Conservation (phyloP, 2,113 vertebrate genomes). For the Euleptes europaea region DNA sequence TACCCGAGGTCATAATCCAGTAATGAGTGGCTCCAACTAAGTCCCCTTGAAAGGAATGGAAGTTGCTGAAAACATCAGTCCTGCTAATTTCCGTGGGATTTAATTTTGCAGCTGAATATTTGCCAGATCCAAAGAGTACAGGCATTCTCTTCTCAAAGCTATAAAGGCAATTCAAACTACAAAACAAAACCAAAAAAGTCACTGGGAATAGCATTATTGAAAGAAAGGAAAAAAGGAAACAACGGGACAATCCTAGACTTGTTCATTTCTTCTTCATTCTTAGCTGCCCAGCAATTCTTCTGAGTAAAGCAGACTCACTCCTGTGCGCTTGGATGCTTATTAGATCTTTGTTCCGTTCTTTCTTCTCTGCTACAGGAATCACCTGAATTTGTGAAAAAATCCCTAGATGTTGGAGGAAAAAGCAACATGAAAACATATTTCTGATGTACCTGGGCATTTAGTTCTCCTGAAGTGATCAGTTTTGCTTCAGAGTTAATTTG, state of each 20-base stretch:
- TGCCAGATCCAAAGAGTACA: background rate
- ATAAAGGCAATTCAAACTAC: conserved; percentile 11
- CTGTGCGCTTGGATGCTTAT: conserved; percentile 70
- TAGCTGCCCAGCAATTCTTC: conserved; percentile 51
- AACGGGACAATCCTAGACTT: background rate
- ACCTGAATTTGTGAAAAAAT: conserved; percentile 75
- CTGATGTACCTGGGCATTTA: background rate
- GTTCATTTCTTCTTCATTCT: conserved; percentile 62
- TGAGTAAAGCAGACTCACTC: conserved; percentile 54
- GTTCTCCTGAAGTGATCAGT: background rate
- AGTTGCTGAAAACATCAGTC: background rate
- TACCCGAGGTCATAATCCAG: background rate
- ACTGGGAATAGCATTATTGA: background rate
- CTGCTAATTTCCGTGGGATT: background rate
- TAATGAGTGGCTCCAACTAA: background rate
- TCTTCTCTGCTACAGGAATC: conserved; percentile 70
- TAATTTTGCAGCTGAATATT: background rate
- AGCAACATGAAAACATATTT: conserved; percentile 44
- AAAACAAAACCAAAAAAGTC: conserved; percentile 9
- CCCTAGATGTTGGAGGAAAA: conserved; percentile 72
- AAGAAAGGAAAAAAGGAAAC: background rate
- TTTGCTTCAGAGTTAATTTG: background rate
- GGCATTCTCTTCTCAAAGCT: conserved; percentile 18
- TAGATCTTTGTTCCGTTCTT: conserved; percentile 69
- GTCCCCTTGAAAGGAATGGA: background rate